A percentile compares a stretch with the other conserved stretches of the same genome.
These are phyloP conservation scores for Drosophila percnosoma DNA, from an alignment of 2,888 invertebrate species.

Conservation along the genomic window DNA sequence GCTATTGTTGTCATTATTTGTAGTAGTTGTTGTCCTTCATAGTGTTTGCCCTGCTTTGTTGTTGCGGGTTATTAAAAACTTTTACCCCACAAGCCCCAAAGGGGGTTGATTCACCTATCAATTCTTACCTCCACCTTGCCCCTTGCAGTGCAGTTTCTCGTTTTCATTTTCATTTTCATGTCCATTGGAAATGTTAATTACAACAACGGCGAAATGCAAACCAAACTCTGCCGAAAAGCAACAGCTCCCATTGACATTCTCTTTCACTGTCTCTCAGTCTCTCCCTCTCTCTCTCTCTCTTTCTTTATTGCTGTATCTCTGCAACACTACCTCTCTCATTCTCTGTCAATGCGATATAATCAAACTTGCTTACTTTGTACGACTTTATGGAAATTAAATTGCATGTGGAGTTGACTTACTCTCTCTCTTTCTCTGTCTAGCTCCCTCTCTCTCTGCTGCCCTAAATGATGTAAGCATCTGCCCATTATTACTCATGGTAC, in stretches of 20 bases:
- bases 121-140: background rate
- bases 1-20: slow-evolving; percentile 21
- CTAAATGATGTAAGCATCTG: slow-evolving; percentile 27
- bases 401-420: slow-evolving; percentile 21
- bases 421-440: background rate
- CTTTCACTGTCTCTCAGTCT: background rate
- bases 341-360: slow-evolving; percentile 50
- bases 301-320: background rate
- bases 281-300: too few relatives aligned
- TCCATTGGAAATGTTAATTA: slow-evolving; percentile 79
- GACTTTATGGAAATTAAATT: slow-evolving; percentile 71
- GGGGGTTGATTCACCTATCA: background rate
- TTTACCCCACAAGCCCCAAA: slow-evolving; percentile 42
- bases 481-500: background rate
- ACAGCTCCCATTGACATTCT: background rate
- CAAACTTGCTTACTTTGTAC: slow-evolving; percentile 72
- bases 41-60: slow-evolving; percentile 49
- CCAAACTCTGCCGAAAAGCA: slow-evolving; percentile 7
- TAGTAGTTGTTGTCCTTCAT: slow-evolving; percentile 18
- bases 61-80: slow-evolving; percentile 78
- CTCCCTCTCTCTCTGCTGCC: background rate
- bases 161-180: slow-evolving; percentile 64
- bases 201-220: slow-evolving; percentile 38
- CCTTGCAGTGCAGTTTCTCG: slow-evolving; percentile 53
- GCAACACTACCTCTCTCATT: background rate